Evolutionary conservation across 1,140 invertebrate genomes (phyloP).

Genomic region (Metaphire vulgaris): DNA sequence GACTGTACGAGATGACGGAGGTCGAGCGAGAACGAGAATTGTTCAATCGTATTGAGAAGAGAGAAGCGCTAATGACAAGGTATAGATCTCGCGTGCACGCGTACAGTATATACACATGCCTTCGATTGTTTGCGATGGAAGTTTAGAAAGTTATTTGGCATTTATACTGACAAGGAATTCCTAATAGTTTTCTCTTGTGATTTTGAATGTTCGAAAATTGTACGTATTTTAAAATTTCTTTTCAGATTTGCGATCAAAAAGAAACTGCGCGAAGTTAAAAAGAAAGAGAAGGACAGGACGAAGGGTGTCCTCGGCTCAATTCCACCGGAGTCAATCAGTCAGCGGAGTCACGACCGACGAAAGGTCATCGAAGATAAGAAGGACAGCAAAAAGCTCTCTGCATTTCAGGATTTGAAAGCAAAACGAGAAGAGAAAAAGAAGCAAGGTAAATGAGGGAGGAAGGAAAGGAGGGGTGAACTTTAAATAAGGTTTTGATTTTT

Average conservation of each 20-base stretch:
- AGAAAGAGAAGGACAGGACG: slow-evolving; percentile 61
- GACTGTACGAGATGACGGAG: slow-evolving; percentile 85
- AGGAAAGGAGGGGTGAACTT: too few species aligned
- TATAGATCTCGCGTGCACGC: too few species aligned
- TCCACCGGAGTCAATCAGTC: slow-evolving; percentile 56
- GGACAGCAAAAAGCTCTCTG: slow-evolving; percentile 78
- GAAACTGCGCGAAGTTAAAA: slow-evolving; percentile 78
- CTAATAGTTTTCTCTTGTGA: too few species aligned
- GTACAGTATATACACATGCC: too few species aligned
- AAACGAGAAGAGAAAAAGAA: slow-evolving; percentile 72
- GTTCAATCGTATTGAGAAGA: slow-evolving; percentile 87
- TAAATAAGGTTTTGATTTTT: too few species aligned
- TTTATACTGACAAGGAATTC: too few species aligned
- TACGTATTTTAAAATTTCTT: slow-evolving; percentile 27
- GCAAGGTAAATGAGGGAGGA: slow-evolving; percentile 54
- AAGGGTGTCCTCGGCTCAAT: slow-evolving; percentile 38
- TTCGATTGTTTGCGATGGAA: too few species aligned
- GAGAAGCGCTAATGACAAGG: slow-evolving; percentile 82
- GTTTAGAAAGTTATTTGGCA: too few species aligned
- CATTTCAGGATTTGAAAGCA: slow-evolving; percentile 83
- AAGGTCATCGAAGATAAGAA: slow-evolving; percentile 76
- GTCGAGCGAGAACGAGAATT: slow-evolving; percentile 95
- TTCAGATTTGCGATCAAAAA: slow-evolving; percentile 90
- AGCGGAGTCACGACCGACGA: slow-evolving; percentile 78
- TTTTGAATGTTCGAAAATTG: background rate